phyloP scores from a whole-genome alignment of 2,888 invertebrate species.

The Asteroscopus sphinx region DNA sequence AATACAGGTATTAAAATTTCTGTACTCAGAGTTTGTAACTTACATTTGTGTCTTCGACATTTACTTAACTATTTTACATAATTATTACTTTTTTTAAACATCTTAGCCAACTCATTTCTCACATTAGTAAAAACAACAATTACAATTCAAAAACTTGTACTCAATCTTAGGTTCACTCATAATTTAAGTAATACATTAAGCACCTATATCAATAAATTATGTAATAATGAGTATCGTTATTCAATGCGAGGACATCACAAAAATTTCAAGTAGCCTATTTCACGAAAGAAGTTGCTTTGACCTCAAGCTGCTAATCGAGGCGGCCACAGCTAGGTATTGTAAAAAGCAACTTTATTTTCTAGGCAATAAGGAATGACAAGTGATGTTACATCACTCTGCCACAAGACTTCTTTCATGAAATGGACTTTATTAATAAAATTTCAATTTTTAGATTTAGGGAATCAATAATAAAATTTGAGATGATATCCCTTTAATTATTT shows the following conservation, averaged over 20 bases:
- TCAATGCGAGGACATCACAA: conserved; percentile 3
- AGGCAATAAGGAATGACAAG: too few relatives aligned
- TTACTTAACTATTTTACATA: conserved; percentile 20
- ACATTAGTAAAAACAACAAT: conserved; percentile 9
- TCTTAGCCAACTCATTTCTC: conserved; percentile 8
- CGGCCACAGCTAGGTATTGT: too few relatives aligned
- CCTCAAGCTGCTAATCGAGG: too few relatives aligned
- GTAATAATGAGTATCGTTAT: conserved; percentile 2
- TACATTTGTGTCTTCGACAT: conserved; percentile 7
- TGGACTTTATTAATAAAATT: conserved; percentile 6
- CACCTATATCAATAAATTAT: conserved; percentile 5
- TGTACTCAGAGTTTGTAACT: conserved; percentile 20
- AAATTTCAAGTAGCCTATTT: conserved; percentile 9
- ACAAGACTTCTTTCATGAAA: too few relatives aligned
- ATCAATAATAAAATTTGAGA: neutral
- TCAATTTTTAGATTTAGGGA: neutral
- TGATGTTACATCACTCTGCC: too few relatives aligned
- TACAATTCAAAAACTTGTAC: conserved; percentile 18
- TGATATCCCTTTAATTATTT: too few relatives aligned
- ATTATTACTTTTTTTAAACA: conserved; percentile 11
- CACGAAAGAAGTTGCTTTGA: too few relatives aligned
- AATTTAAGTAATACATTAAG: neutral
- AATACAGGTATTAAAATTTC: too few relatives aligned
- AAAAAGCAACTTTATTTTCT: too few relatives aligned
- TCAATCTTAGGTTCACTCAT: conserved; percentile 17